These are phyloP conservation scores for Papilio demoleus DNA, from an alignment of 2,888 invertebrate genomes.

Conservation along the genomic window DNA sequence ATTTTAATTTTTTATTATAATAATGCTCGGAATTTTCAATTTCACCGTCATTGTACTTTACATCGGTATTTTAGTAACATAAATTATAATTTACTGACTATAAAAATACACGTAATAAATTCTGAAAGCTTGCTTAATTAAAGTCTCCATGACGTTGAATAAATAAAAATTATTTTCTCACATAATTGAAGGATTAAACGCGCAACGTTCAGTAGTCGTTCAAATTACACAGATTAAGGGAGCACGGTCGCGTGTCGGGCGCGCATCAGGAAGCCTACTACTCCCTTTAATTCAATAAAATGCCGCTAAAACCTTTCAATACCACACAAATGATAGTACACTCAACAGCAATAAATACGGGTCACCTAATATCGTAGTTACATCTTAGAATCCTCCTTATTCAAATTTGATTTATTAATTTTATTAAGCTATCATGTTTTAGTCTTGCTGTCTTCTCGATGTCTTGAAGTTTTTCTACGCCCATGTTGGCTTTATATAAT, in stretches of 20 bases:
- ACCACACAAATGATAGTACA: neutral
- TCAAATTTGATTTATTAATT: too few species aligned
- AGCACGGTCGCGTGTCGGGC: slow-evolving; percentile 15
- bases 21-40: neutral
- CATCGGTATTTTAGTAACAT: neutral
- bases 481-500: too few species aligned
- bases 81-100: neutral
- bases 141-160: neutral
- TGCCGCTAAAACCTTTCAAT: slow-evolving; percentile 21
- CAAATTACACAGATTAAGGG: slow-evolving; percentile 28
- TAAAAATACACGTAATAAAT: neutral
- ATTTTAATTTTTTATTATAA: neutral
- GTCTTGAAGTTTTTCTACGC: too few species aligned
- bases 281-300: slow-evolving; percentile 28
- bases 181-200: slow-evolving; percentile 19
- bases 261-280: slow-evolving; percentile 31
- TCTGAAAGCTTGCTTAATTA: neutral
- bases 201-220: slow-evolving; percentile 22
- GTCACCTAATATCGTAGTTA: too few species aligned
- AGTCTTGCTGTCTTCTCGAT: too few species aligned
- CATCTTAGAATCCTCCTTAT: too few species aligned
- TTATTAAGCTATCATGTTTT: too few species aligned
- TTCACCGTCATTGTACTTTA: neutral
- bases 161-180: slow-evolving; percentile 10
- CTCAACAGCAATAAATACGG: neutral